Base-by-base conservation (phyloP, 1,140 invertebrate species). In the Ceratitis capitata region DNA sequence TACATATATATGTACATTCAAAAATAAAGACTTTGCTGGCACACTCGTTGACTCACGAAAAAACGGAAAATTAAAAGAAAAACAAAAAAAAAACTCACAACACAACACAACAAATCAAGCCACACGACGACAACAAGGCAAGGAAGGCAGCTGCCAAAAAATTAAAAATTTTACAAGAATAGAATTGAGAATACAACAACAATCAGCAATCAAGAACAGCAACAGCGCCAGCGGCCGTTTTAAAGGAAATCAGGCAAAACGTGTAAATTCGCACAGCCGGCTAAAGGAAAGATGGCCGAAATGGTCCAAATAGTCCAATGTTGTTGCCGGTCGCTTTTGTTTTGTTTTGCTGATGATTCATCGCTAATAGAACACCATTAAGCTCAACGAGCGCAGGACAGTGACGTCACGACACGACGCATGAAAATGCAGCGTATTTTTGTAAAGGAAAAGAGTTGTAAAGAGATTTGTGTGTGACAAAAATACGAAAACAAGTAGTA, bases 151-250 rank as follows among this genome's bases (percentile, higher is more conserved):
- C 32, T 35, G 61, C 61, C 61, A 69, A 69, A 69, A 58, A 69
- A 69, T 69, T 69, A 69, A 69, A 69, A 69, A 69, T 69, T 35
- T 69, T 69, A 69, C 32, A 32, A 69, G 61, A 69, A 69, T 69
- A 69, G 61, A 69, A 69, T 32, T 12, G 14, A 14, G n/a, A n/a
- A n/a, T n/a, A n/a, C n/a, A n/a, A n/a, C n/a, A n/a, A n/a, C n/a
- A n/a, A n/a, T n/a, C n/a, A n/a, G n/a, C n/a, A n/a, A n/a, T n/a
- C n/a, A n/a, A n/a, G n/a, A n/a, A n/a, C n/a, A 7, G 47, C 47
- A 49, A 14, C 47, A 49, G 58, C 29, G 3, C 23, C 61, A 35
- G 61, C 61, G 61, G 35, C 29, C 61, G 32, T 69, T 69, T 47
- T 35, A 69, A 69, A 69, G 61, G 29, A 69, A 69, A 69, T 69